These are phyloP conservation scores for Seriola dumerili DNA, from an alignment of 2,113 vertebrate species.

Conservation along the genomic window DNA sequence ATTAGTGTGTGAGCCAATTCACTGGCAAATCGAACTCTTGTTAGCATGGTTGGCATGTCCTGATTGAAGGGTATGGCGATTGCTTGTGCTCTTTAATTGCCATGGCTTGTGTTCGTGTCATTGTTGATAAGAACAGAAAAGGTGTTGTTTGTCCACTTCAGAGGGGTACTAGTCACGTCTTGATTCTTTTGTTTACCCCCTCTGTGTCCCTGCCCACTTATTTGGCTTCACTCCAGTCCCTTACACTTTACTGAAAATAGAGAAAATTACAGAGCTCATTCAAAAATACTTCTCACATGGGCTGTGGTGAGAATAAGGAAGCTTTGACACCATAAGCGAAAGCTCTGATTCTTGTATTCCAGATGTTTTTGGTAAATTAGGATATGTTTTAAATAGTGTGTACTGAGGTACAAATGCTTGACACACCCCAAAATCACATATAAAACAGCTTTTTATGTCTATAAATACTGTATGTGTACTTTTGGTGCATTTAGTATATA, in stretches of 20 bases:
- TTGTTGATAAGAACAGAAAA: conserved; percentile 59
- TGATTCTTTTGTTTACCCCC: background rate
- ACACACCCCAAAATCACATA: background rate
- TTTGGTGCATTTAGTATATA: conserved; percentile 19
- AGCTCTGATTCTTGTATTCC: background rate
- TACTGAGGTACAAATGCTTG: background rate
- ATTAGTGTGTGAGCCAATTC: conserved; percentile 37
- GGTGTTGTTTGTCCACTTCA: conserved; percentile 53
- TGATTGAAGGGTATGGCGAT: conserved; percentile 60
- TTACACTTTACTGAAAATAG: background rate
- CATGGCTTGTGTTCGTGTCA: conserved; percentile 44
- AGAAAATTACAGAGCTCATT: background rate
- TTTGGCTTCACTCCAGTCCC: conserved; percentile 11
- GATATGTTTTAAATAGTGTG: background rate
- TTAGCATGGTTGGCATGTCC: conserved; percentile 58
- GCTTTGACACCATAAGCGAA: background rate
- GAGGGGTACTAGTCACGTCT: conserved; percentile 18
- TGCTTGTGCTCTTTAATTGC: conserved; percentile 56
- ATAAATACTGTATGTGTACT: background rate
- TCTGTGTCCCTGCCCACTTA: conserved; percentile 14
- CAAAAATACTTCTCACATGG: background rate
- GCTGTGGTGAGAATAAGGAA: background rate
- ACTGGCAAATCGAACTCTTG: conserved; percentile 43
- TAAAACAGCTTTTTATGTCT: background rate
- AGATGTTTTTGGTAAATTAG: background rate